A percentile compares a stretch with the other conserved stretches of the same genome.
phyloP scores from a whole-genome alignment of 2,797 vertebrate genomes.

The Nannoperca australis region DNA sequence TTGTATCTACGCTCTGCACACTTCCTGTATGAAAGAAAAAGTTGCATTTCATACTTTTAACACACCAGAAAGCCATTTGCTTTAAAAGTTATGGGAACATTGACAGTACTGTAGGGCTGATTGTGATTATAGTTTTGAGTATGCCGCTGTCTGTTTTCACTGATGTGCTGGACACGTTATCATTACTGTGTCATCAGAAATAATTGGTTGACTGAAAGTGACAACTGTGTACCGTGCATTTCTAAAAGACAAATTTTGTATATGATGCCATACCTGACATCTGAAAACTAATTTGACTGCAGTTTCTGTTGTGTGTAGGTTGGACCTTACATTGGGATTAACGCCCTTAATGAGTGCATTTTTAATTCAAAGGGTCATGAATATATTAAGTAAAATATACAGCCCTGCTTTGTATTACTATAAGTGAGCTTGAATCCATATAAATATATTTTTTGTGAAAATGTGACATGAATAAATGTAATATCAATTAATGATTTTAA shows the following conservation, averaged over 20 bases:
- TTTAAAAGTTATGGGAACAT: conserved; percentile 1
- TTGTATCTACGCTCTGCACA: not conserved
- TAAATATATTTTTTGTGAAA: not conserved
- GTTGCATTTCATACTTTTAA: conserved; percentile 9
- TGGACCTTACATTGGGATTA: not conserved
- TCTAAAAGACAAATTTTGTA: conserved; percentile 17
- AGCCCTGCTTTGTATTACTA: not conserved
- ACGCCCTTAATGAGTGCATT: not conserved
- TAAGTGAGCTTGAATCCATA: not conserved
- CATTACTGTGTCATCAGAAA: conserved; percentile 49
- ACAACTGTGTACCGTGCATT: conserved; percentile 7
- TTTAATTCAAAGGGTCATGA: not conserved
- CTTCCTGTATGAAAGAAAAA: not conserved
- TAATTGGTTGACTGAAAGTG: conserved; percentile 27
- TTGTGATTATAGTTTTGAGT: conserved; percentile 52
- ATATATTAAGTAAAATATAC: not conserved
- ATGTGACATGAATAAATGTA: not conserved
- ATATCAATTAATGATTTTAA: not conserved
- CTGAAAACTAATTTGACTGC: not conserved
- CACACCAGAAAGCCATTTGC: not conserved
- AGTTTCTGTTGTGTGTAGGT: not conserved
- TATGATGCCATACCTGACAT: not conserved
- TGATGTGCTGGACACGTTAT: conserved; percentile 41
- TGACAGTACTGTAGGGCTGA: conserved; percentile 13
- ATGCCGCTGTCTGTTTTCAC: conserved; percentile 37